Evolutionary conservation across 2,888 invertebrate species (phyloP).

Genomic region (Tipula helvola): DNA sequence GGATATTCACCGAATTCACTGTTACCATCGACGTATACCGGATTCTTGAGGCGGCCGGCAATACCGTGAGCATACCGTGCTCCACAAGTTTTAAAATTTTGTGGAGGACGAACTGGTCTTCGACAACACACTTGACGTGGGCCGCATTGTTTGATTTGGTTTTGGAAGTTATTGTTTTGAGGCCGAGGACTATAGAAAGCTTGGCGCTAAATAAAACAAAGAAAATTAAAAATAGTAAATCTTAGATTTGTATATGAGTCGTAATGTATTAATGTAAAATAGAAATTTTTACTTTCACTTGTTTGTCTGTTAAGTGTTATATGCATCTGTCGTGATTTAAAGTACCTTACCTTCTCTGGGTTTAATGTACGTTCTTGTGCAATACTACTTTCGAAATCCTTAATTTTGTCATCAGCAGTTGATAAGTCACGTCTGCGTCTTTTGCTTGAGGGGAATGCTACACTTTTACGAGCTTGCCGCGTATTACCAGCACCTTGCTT

Average conservation of each 20-base stretch:
- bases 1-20: slow-evolving; percentile 90
- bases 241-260: not conserved
- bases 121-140: slow-evolving; percentile 73
- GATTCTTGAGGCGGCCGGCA: slow-evolving; percentile 82
- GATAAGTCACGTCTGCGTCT: slow-evolving; percentile 48
- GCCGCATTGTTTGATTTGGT: slow-evolving; percentile 45
- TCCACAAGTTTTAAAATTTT: slow-evolving; percentile 48
- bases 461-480: slow-evolving; percentile 42
- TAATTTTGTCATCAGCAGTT: slow-evolving; percentile 21
- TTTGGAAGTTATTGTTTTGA: slow-evolving; percentile 16
- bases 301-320: not conserved
- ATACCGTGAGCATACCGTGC: slow-evolving; percentile 75
- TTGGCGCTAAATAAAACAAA: slow-evolving; percentile 36
- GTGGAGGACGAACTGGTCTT: slow-evolving; percentile 49
- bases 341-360: slow-evolving; percentile 14
- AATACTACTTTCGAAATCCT: slow-evolving; percentile 9
- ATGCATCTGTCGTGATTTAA: not conserved
- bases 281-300: not conserved
- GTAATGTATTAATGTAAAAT: not conserved
- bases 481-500: slow-evolving; percentile 38
- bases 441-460: slow-evolving; percentile 50
- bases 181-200: slow-evolving; percentile 37
- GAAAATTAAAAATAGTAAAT: not conserved
- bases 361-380: not conserved
- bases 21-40: slow-evolving; percentile 81